Percentiles rank a stretch among this genome's conserved stretches.
These are phyloP conservation scores for Pseudochaenichthys georgianus DNA, from an alignment of 2,797 vertebrate genomes.

Conservation along the genomic window DNA sequence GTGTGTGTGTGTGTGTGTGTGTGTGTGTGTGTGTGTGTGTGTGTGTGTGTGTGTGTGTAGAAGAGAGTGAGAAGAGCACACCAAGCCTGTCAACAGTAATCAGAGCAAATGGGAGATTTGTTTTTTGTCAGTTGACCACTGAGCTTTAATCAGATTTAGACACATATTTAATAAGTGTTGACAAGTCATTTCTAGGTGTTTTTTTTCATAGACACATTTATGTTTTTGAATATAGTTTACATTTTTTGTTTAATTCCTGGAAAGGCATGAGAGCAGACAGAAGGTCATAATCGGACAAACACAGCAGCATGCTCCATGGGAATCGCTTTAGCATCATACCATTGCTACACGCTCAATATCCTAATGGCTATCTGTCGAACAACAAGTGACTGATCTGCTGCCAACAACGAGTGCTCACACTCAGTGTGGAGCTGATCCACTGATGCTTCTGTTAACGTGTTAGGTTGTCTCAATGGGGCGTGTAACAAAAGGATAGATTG, in stretches of 20 bases:
- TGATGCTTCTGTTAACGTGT: constrained; percentile 71
- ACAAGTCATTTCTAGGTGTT: not conserved
- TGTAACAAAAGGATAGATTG: constrained; percentile 70
- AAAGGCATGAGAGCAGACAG: constrained; percentile 9
- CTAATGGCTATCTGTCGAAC: constrained; percentile 33
- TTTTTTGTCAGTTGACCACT: constrained; percentile 43
- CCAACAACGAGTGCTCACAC: constrained; percentile 18
- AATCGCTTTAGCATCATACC: constrained; percentile 49
- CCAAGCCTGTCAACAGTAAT: constrained; percentile 59
- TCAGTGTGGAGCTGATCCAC: constrained; percentile 26
- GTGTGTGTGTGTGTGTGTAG: constrained; percentile 55
- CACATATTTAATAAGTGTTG: constrained; percentile 1
- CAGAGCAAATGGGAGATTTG: constrained; percentile 24
- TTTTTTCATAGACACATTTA: not conserved
- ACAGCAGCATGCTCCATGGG: constrained; percentile 10
- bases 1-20: not conserved
- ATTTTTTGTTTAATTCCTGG: not conserved
- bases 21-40: too few relatives aligned
- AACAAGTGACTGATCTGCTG: constrained; percentile 34
- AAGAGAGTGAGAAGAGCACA: constrained; percentile 65
- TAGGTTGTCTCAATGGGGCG: constrained; percentile 48
- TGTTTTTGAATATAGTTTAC: not conserved
- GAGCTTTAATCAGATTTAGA: constrained; percentile 41
- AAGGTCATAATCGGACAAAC: not conserved
- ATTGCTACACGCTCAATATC: constrained; percentile 31